Evolutionary conservation across 2,888 invertebrate species (phyloP).

Genomic region (Ectropis crepuscularia): DNA sequence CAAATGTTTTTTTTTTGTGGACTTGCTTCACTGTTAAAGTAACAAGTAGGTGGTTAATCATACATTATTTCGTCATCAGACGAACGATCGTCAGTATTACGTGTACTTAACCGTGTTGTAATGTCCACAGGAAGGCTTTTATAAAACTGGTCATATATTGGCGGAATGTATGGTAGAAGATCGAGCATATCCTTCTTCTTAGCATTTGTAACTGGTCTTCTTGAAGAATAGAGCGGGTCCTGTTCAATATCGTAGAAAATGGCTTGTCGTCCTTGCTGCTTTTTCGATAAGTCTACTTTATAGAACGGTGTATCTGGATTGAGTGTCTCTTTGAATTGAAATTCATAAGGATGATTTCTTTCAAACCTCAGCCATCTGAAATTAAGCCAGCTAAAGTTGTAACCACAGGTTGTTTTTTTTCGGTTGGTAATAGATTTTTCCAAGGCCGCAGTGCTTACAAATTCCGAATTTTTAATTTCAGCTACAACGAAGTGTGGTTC

Average conservation of each 20-base stretch:
- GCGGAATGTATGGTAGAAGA: conserved; percentile 30
- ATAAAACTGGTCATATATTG: background rate
- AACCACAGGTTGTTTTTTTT: too few species aligned
- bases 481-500: conserved; percentile 13
- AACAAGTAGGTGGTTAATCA: background rate
- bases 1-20: conserved; percentile 1
- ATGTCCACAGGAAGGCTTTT: background rate
- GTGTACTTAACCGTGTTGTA: conserved; percentile 2
- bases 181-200: conserved; percentile 38
- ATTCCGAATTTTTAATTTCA: background rate
- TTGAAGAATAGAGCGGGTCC: conserved; percentile 2
- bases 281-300: conserved; percentile 2
- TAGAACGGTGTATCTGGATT: conserved; percentile 1
- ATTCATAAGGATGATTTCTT: conserved; percentile 2
- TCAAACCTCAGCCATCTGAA: conserved; percentile 4
- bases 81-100: background rate
- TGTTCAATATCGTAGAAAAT: background rate
- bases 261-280: background rate
- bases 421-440: conserved; percentile 1
- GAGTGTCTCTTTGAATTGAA: background rate
- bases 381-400: background rate
- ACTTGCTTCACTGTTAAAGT: conserved; percentile 1
- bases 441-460: background rate
- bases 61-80: background rate
- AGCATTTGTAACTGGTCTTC: conserved; percentile 12